phyloP scores from a whole-genome alignment of 1,140 invertebrate genomes.

The Drosophila subpulchrella region DNA sequence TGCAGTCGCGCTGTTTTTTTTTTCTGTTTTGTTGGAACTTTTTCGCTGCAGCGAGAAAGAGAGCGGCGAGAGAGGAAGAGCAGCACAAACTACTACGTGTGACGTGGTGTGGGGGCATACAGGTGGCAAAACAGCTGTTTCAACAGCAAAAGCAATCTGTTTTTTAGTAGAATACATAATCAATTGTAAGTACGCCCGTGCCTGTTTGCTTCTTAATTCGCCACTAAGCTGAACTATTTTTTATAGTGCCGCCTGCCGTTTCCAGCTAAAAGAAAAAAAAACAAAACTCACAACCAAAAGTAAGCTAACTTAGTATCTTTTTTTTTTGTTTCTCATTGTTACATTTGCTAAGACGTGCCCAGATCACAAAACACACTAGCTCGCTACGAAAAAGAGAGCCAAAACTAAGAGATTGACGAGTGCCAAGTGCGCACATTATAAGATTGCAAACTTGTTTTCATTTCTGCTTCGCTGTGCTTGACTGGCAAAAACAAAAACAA shows the following conservation, averaged over 20 bases:
- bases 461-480: constrained; percentile 58
- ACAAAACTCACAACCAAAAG: constrained; percentile 39
- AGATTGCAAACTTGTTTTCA: constrained; percentile 84
- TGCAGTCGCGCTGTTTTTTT: constrained; percentile 32
- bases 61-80: constrained; percentile 41
- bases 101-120: constrained; percentile 65
- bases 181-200: constrained; percentile 46
- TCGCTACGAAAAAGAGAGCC: constrained; percentile 16
- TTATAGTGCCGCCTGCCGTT: constrained; percentile 61
- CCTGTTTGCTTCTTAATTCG: constrained; percentile 35
- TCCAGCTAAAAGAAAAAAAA: constrained; percentile 15
- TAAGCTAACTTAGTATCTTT: constrained; percentile 30
- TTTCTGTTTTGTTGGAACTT: constrained; percentile 28
- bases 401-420: constrained; percentile 53
- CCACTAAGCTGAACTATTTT: constrained; percentile 56
- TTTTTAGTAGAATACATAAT: constrained; percentile 45
- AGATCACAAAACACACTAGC: constrained; percentile 20
- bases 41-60: constrained; percentile 46
- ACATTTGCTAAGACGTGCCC: constrained; percentile 68
- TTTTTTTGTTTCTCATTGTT: constrained; percentile 7
- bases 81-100: constrained; percentile 46
- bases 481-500: constrained; percentile 56
- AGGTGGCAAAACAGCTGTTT: constrained; percentile 78
- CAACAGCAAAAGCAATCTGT: constrained; percentile 56
- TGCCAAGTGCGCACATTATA: constrained; percentile 80